Evolutionary conservation across 2,113 vertebrate genomes (phyloP), one percentile per base, ranked within the genome.

Genomic region (Lamprologus tigripictilis): DNA sequence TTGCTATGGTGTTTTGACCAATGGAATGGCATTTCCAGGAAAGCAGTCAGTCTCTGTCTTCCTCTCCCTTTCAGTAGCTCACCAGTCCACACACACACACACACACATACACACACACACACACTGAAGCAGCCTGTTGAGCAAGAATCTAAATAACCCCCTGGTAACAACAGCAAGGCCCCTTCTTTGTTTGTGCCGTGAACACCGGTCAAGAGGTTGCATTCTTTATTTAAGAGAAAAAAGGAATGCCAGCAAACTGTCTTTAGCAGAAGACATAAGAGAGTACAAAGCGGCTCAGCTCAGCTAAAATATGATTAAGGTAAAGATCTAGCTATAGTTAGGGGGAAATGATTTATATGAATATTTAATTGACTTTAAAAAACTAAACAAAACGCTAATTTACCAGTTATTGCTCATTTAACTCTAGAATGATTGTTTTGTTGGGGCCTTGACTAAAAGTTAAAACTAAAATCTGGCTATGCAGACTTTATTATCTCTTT

Each of bases 1-100:
- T 96, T 96, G 95, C 95, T 93, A 95, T 93, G 95, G 93, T 90
- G 89, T 68, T 89, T 80, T 89, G 92, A 89, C 96, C 95, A 96
- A 96, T 96, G 94, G 94, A 94, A 92, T 91, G 89, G 88, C 80
- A 91, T 90, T 94, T 94, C 80, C 82, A 86, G 84, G 88, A 93
- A 91, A 57, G 84, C 85, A 90, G 85, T 57, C 87, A 51, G 87
- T 86, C 87, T 89, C 89, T 49, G 68, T 89, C 87, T 91, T 80
- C 21, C 54, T 84, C 83, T 82, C 14, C 55, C 51, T 57, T 23
- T 57, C 49, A 68, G 13, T 73, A 73, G 37, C 66, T 73, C 37
- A 73, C 66, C 37, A 73, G 66, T 40, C 11, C 53, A 45, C 53
- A 17, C 73, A n/a, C 55, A 31, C 58, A 63, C 58, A 63, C 16